Conservation (phyloP, 1,140 invertebrate species). For the Drosophila obscura region DNA sequence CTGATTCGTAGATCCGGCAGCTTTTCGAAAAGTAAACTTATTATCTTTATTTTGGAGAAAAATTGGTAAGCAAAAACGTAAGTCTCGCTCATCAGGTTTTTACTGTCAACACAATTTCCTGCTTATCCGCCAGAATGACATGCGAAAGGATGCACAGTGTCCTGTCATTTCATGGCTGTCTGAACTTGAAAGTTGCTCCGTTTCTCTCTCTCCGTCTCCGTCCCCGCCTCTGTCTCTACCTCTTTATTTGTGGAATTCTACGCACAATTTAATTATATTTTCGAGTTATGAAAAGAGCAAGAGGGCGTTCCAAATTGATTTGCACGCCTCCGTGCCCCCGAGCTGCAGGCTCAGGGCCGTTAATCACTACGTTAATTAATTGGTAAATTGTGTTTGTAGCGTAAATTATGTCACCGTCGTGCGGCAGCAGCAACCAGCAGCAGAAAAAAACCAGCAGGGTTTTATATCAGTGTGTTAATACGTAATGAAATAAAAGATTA, state of each 20-base stretch:
- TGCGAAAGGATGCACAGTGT: slow-evolving; percentile 35
- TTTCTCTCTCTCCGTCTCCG: background rate
- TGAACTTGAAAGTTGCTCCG: slow-evolving; percentile 57
- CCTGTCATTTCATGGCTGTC: slow-evolving; percentile 66
- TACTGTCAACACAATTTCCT: slow-evolving; percentile 38
- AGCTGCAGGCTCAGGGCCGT: slow-evolving; percentile 34
- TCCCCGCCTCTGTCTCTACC: background rate
- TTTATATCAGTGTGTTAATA: slow-evolving; percentile 52
- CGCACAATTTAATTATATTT: slow-evolving; percentile 68
- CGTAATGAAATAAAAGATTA: slow-evolving; percentile 70
- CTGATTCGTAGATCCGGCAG: too few species aligned
- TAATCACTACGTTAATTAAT: slow-evolving; percentile 74
- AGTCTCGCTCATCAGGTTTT: background rate
- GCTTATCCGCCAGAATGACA: slow-evolving; percentile 32
- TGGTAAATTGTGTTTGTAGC: slow-evolving; percentile 66
- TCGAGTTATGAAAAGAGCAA: slow-evolving; percentile 58
- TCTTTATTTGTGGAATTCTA: slow-evolving; percentile 9
- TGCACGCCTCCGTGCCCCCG: slow-evolving; percentile 38
- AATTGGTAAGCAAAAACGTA: background rate
- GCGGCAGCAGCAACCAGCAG: background rate
- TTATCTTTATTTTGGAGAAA: slow-evolving; percentile 1
- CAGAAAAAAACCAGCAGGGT: background rate
- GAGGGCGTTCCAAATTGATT: slow-evolving; percentile 72
- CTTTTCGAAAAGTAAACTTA: background rate
- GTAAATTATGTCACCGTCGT: slow-evolving; percentile 53